Base-by-base conservation (phyloP, 2,113 vertebrate species). In the Petrocephalus microphthalmus region DNA sequence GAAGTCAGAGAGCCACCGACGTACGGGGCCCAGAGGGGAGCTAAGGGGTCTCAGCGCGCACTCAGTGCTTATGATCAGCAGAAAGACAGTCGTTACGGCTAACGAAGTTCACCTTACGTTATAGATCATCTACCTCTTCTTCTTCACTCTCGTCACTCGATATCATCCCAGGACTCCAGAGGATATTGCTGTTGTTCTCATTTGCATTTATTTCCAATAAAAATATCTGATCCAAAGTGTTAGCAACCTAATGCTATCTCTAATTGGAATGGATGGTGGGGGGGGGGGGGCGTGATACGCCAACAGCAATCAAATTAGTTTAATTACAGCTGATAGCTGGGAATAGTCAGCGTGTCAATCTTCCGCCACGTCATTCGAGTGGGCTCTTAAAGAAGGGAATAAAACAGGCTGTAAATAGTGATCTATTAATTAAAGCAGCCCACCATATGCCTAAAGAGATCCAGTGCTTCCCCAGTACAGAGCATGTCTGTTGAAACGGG, bases 331-430 rank as follows among this genome's bases (percentile, higher is more conserved):
- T 86, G 88, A 91, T 93, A 91, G 88, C 49, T 88, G 91, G 88
- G 90, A 90, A 91, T 91, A 89, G 89, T 90, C 89, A 87, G 90
- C 90, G 89, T 92, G 92, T 92, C 92, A 92, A 91, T 92, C 92
- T 91, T 83, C 29, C 84, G 87, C 87, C 87, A 82, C 86, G 89
- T 88, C 88, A 92, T 88, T 85, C 57, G 89, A 78, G 82, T 88
- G 42, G 51, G 37, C 85, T 87, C 47, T 84, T 42, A 20, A 88
- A 85, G 71, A 82, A 88, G 84, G 49, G 45, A 56, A 88, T 60
- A 88, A 87, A 60, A 88, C 47, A 52, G 85, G 84, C 89, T 87
- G 88, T 91, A 91, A 91, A 92, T 90, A 90, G 90, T 89, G 88
- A 90, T 89, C 45, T 88, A 88, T 92, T 91, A 91, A 92, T 92